Evolutionary conservation across 2,888 invertebrate species (phyloP).

Genomic region (Scrobipalpa atriplicella): DNA sequence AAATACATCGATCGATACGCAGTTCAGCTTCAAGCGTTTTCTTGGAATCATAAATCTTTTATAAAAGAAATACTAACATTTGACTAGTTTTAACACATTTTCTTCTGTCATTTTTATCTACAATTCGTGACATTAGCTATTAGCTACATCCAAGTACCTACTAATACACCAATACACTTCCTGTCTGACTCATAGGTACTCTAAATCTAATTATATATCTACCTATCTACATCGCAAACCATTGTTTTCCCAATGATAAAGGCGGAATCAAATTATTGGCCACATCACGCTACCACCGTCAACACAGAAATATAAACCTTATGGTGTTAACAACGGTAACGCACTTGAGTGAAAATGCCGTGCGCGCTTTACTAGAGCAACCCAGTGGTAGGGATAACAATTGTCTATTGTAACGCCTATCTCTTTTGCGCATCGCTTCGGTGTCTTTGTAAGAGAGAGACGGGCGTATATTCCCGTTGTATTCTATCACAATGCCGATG

Average conservation of each 20-base stretch:
- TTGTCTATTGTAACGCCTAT: constrained; percentile 80
- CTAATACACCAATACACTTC: constrained; percentile 57
- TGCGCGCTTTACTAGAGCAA: constrained; percentile 60
- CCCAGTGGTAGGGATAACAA: constrained; percentile 76
- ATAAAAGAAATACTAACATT: not conserved
- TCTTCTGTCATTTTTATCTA: not conserved
- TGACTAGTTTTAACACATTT: not conserved
- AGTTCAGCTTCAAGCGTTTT: not conserved
- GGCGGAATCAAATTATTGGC: constrained; percentile 78
- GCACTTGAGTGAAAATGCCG: constrained; percentile 48
- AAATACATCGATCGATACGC: constrained; percentile 23
- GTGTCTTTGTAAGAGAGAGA: constrained; percentile 64
- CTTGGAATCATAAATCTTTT: not conserved
- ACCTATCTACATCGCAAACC: constrained; percentile 37
- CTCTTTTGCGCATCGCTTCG: constrained; percentile 71
- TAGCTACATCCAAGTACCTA: no score
- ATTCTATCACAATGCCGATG: constrained; percentile 64
- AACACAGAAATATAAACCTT: constrained; percentile 48
- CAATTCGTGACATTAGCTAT: no score
- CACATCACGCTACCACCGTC: constrained; percentile 41
- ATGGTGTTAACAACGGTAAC: constrained; percentile 32
- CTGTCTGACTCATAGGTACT: constrained; percentile 44
- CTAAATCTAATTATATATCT: constrained; percentile 1
- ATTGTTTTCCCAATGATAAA: constrained; percentile 79
- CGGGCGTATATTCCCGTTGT: constrained; percentile 49